Evolutionary conservation across 2,888 invertebrate genomes (phyloP), one percentile per base, ranked within the genome.

Genomic region (Clistopyga incitator): DNA sequence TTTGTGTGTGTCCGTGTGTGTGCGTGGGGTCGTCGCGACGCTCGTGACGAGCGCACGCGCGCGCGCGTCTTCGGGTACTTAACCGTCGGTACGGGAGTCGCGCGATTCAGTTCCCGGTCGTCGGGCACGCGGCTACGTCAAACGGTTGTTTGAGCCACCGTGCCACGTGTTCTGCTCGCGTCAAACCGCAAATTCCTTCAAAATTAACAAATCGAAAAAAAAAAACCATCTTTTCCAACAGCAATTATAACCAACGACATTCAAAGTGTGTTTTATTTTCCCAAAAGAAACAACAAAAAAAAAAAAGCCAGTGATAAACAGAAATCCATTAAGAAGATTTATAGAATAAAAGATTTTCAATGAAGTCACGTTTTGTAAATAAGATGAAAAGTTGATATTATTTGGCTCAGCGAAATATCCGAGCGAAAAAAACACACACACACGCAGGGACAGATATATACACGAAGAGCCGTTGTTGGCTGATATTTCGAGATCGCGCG

Each of bases 31-130:
- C 75, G 64, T 52, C 75, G 82, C 81, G 72, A 77, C 78, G 78
- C 81, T 67, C 79, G 83, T 85, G 77, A 71, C 77, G 65, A 76
- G 84, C 82, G 83, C 83, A 83, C 86, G 85, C 82, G 84, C 87
- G 82, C 84, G 79, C 77, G 38, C 71, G 20, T 77, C 52, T 67
- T 65, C 75, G 50, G 78, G 70, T 85, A 84, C 84, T 86, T 86
- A 86, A 86, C 84, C 79, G 82, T 71, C 67, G 78, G 80, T 78
- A 81, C 82, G 78, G 61, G 78, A 72, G 59, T 79, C 81, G 78
- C 83, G 85, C 86, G 82, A 83, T 86, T 86, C 84, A 86, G 85
- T 86, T 86, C 71, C 68, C 84, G 84, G 70, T 81, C 61, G 84
- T 81, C 79, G 80, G 84, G 80, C 78, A 80, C 79, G 84, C 70